These are phyloP conservation scores for Erannis defoliaria DNA, from an alignment of 2,888 invertebrate genomes.

Conservation along the genomic window DNA sequence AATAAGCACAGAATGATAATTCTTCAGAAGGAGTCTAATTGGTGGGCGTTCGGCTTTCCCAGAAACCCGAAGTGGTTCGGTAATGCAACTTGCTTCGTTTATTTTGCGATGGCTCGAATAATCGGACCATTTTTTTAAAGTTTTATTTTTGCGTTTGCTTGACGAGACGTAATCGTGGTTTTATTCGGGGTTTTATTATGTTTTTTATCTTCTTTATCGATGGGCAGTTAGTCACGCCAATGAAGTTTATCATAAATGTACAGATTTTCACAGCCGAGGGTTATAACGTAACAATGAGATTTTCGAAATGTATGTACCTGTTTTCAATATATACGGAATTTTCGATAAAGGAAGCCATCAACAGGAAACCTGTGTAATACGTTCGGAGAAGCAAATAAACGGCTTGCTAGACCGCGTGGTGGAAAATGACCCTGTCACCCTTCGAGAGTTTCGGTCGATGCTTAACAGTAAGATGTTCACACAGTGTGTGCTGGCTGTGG, in stretches of 20 bases:
- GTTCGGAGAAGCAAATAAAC: too few relatives aligned
- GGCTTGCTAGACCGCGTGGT: too few relatives aligned
- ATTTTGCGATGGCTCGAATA: slow-evolving; percentile 1
- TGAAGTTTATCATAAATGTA: not conserved
- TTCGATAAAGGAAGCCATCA: too few relatives aligned
- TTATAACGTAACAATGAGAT: too few relatives aligned
- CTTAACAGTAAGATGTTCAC: too few relatives aligned
- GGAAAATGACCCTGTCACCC: too few relatives aligned
- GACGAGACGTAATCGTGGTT: not conserved
- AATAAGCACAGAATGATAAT: slow-evolving; percentile 32
- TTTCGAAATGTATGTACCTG: too few relatives aligned
- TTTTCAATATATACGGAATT: too few relatives aligned
- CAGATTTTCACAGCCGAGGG: not conserved
- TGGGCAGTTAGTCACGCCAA: not conserved
- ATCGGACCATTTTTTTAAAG: slow-evolving; percentile 23
- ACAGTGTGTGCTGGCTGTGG: too few relatives aligned
- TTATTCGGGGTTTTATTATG: not conserved
- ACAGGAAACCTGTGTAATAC: too few relatives aligned
- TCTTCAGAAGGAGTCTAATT: slow-evolving; percentile 36
- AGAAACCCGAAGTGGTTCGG: slow-evolving; percentile 29
- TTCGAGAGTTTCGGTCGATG: too few relatives aligned
- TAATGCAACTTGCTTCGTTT: slow-evolving; percentile 3
- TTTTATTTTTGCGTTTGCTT: slow-evolving; percentile 13
- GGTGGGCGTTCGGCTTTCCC: slow-evolving; percentile 32
- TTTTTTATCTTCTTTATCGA: not conserved